Evolutionary conservation across 2,888 invertebrate species (phyloP).

Genomic region (Acleris emargana): DNA sequence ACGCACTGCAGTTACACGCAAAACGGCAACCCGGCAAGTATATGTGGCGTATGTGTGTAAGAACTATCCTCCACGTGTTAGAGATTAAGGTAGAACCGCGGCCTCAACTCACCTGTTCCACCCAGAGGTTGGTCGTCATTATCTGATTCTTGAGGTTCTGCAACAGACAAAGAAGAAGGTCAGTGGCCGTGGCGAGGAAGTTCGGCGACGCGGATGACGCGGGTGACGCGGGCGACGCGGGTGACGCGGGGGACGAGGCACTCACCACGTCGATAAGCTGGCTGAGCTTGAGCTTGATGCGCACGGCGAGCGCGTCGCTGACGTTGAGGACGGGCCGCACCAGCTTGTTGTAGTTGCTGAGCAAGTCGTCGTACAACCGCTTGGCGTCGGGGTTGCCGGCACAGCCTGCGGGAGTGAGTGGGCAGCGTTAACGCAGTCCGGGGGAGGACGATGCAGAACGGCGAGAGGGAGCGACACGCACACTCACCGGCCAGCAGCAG

Average conservation of each 20-base stretch:
- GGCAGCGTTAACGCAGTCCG: constrained; percentile 44
- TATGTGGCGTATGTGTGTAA: no score
- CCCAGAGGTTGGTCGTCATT: constrained; percentile 97
- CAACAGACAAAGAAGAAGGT: constrained; percentile 58
- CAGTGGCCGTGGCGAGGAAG: no score
- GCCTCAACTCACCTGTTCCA: constrained; percentile 83
- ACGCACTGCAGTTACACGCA: no score
- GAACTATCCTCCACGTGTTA: background rate
- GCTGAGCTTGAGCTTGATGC: constrained; percentile 97
- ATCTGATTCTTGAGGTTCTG: constrained; percentile 98
- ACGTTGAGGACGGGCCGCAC: constrained; percentile 98
- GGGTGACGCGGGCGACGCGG: background rate
- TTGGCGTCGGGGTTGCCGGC: constrained; percentile 97
- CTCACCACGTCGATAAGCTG: constrained; percentile 99
- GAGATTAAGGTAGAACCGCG: background rate
- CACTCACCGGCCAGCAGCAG: constrained; percentile 52
- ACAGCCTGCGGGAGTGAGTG: constrained; percentile 84
- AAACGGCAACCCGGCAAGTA: no score
- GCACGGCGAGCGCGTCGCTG: constrained; percentile 96
- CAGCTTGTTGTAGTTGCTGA: constrained; percentile 98
- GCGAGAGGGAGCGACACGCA: constrained; percentile 37
- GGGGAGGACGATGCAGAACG: background rate
- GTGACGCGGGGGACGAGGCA: constrained; percentile 41
- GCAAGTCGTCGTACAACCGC: constrained; percentile 96
- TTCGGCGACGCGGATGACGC: background rate